Evolutionary conservation across 2,888 invertebrate species (phyloP).

Genomic region (Drosophila koepferae): DNA sequence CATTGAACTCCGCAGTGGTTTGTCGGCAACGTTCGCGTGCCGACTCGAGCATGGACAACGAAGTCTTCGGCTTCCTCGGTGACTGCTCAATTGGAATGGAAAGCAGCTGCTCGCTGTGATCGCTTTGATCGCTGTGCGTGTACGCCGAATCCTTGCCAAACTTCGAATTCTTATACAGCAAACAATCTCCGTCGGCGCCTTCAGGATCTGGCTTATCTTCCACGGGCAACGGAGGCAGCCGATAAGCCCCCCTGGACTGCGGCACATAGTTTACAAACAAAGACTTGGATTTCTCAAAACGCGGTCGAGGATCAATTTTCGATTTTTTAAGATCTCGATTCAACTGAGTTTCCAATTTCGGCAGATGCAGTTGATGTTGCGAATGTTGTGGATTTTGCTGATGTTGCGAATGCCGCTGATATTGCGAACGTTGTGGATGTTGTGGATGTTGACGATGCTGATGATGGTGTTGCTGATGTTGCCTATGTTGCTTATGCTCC

Average conservation of each 20-base stretch:
- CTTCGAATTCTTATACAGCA: conserved; percentile 32
- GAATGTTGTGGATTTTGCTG: neutral
- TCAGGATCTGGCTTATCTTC: neutral
- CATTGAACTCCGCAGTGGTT: neutral
- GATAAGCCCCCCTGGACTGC: neutral
- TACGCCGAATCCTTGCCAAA: conserved; percentile 9
- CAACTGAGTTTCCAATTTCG: neutral
- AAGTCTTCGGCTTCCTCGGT: neutral
- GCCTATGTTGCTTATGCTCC: no score
- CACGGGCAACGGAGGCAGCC: neutral
- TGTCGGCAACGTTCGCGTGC: conserved; percentile 12
- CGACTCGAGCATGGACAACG: conserved; percentile 9
- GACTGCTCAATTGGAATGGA: neutral
- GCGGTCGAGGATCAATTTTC: neutral
- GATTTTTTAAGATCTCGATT: neutral
- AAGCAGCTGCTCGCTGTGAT: neutral
- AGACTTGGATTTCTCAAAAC: neutral
- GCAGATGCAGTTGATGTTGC: neutral
- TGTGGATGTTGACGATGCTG: neutral
- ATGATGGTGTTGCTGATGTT: neutral
- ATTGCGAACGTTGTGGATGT: neutral
- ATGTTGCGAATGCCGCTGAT: neutral
- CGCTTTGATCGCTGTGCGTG: conserved; percentile 5
- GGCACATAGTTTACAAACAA: neutral
- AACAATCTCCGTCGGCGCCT: conserved; percentile 1